Evolutionary conservation across 2,888 invertebrate species (phyloP), one percentile per base, ranked within the genome.

Genomic region (Smittia sp.): DNA sequence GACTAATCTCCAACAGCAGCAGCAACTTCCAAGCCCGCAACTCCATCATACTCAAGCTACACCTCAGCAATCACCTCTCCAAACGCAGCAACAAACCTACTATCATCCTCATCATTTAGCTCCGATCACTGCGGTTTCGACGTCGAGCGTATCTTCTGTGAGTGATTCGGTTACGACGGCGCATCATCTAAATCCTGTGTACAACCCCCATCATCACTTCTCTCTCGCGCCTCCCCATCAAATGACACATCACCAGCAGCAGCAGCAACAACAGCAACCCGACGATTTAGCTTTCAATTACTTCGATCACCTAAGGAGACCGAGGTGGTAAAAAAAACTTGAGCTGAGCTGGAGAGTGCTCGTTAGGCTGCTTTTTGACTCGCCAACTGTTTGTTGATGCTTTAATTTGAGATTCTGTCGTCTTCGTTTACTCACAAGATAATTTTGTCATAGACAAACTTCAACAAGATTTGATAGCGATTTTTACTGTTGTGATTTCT

Each of bases 231-330:
- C 72, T 7, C 73, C 73, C 1, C 73, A 63, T 65, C 65, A 63
- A 25, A 65, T 65, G 46, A 18, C 58, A 22, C 66, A 67, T 27
- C 74, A 39, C 13, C 66, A 66, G 20, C 74, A 66, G 38, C 67
- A 52, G 13, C 74, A 74, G 24, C 81, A 85, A 83, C 85, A 85
- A 80, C 85, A 84, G 78, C 85, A 85, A 81, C 84, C 85, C 78
- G 85, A 85, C 78, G 85, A 85, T 85, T 85, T 85, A 85, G 84
- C 84, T 85, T 85, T 85, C 83, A 85, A 84, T 83, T 83, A 85
- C 81, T 80, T 85, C 83, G 85, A 85, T 83, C 85, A 85, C 80
- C 83, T 85, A 81, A 81, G 85, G 82, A 83, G 85, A 83, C 85
- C 85, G 84, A 84, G 85, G 80, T 85, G 85, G 85, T 85, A 65